Percentiles rank a stretch among this genome's conserved stretches.
phyloP scores from a whole-genome alignment of 1,140 invertebrate genomes.

The Bombus impatiens region DNA sequence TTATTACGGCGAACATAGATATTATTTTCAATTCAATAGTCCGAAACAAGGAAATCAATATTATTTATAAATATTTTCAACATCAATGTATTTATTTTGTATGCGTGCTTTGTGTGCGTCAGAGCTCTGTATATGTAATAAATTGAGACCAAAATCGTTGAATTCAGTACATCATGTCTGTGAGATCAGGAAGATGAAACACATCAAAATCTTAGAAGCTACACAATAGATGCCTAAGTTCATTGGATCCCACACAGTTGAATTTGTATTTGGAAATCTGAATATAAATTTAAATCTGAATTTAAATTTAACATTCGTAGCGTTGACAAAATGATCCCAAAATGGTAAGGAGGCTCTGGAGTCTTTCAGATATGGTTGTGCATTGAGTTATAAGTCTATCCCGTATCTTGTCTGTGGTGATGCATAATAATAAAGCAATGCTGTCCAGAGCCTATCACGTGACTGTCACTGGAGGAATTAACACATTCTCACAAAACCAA shows the following conservation, averaged over 20 bases:
- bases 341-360: background rate
- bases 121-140: too few species aligned
- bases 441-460: background rate
- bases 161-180: too few species aligned
- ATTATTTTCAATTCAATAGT: background rate
- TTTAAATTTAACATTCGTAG: background rate
- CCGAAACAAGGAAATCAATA: background rate
- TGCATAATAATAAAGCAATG: background rate
- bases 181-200: too few species aligned
- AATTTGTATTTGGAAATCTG: background rate
- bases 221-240: background rate
- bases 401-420: background rate
- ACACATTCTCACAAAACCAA: background rate
- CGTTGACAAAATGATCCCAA: background rate
- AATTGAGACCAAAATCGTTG: too few species aligned
- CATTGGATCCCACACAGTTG: background rate
- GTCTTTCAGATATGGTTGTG: background rate
- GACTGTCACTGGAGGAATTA: background rate
- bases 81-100: too few species aligned
- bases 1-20: background rate
- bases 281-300: background rate
- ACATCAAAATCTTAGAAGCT: too few species aligned
- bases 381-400: background rate
- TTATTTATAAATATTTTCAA: too few species aligned
- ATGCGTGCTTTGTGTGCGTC: too few species aligned